Conservation (phyloP, 2,888 invertebrate species). For the Limenitis camilla region DNA sequence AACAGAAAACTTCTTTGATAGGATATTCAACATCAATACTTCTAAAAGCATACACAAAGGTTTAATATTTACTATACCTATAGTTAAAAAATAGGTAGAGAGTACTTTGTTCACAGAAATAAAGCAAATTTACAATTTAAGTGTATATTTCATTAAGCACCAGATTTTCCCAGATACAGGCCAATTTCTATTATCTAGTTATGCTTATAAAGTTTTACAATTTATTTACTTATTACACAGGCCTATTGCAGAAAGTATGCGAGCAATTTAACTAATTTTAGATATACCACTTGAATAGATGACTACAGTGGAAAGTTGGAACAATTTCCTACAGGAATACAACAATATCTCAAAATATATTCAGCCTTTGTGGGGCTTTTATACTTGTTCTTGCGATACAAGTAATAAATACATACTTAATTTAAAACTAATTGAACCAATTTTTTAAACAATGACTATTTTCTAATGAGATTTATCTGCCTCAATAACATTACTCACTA, state of each 20-base stretch:
- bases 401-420: conserved; percentile 57
- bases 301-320: conserved; percentile 21
- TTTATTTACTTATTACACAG: conserved; percentile 15
- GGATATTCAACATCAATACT: conserved; percentile 5
- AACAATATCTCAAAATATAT: conserved; percentile 23
- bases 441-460: conserved; percentile 50
- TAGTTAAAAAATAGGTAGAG: conserved; percentile 12
- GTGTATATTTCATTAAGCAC: conserved; percentile 21
- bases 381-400: conserved; percentile 39
- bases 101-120: conserved; percentile 10
- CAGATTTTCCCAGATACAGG: conserved; percentile 15
- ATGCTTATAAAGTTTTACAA: conserved; percentile 18
- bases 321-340: conserved; percentile 19
- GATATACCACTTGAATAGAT: conserved; percentile 20
- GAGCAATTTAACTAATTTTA: conserved; percentile 19
- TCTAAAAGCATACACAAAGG: conserved; percentile 4
- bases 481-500: conserved; percentile 55
- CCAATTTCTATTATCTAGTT: conserved; percentile 21
- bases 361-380: conserved; percentile 32
- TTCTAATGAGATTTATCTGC: conserved; percentile 65
- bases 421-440: conserved; percentile 60
- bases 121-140: conserved; percentile 18
- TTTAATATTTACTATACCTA: conserved; percentile 7
- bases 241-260: conserved; percentile 19
- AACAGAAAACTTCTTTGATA: no score